These are phyloP conservation scores for Bombyx huttoni DNA, from an alignment of 2,888 invertebrate genomes.

Conservation along the genomic window DNA sequence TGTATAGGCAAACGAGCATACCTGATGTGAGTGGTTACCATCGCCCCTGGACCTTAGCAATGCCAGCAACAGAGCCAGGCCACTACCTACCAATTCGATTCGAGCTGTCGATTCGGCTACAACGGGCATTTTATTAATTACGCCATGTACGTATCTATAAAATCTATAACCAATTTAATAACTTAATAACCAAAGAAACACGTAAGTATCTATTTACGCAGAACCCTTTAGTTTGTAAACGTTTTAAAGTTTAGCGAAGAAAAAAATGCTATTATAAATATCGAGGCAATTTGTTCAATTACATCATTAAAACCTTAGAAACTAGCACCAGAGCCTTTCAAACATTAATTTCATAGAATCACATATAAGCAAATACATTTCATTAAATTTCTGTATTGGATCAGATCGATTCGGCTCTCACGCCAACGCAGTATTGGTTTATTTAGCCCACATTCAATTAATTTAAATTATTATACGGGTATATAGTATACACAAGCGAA, in stretches of 20 bases:
- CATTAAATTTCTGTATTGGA: not conserved
- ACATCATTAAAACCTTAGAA: not conserved
- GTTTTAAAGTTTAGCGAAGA: not conserved
- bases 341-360: not conserved
- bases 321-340: not conserved
- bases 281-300: slow-evolving; percentile 4
- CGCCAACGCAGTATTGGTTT: not conserved
- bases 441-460: slow-evolving; percentile 3
- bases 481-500: not conserved
- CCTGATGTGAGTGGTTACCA: no score
- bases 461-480: slow-evolving; percentile 2
- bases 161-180: no score
- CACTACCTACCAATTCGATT: no score
- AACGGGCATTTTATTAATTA: no score
- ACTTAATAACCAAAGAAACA: not conserved
- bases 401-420: not conserved
- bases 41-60: no score
- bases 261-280: not conserved
- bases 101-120: no score
- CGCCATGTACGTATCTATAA: no score
- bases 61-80: no score
- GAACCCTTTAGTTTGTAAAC: not conserved
- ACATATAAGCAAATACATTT: not conserved
- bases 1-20: no score
- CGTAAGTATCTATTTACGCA: not conserved